Percentiles rank a stretch among this genome's conserved stretches.
Evolutionary conservation across 1,140 invertebrate species (phyloP).

Genomic region (Agrilus planipennis): DNA sequence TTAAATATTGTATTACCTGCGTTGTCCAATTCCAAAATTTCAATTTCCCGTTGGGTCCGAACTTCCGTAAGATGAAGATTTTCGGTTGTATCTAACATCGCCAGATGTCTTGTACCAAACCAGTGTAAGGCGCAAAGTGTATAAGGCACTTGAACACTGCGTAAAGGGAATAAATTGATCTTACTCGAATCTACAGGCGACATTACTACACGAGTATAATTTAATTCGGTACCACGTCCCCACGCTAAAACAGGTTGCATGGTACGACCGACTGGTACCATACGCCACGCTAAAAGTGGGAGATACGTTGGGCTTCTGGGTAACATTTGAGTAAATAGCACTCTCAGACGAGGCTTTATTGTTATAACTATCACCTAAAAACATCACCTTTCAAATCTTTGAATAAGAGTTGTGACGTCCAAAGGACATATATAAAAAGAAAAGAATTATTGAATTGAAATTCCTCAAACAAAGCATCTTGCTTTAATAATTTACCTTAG

Average conservation of each 20-base stretch:
- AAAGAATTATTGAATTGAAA: not conserved
- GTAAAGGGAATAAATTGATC: slow-evolving; percentile 50
- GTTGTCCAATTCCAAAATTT: slow-evolving; percentile 67
- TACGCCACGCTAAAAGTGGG: slow-evolving; percentile 85
- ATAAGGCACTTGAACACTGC: slow-evolving; percentile 55
- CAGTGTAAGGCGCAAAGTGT: slow-evolving; percentile 67
- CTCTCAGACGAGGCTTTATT: slow-evolving; percentile 56
- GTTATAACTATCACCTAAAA: slow-evolving; percentile 55
- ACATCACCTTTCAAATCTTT: slow-evolving; percentile 1
- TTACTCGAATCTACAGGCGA: slow-evolving; percentile 36
- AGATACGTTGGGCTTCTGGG: slow-evolving; percentile 53
- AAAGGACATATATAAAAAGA: not conserved
- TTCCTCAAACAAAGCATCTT: not conserved
- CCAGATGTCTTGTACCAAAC: slow-evolving; percentile 78
- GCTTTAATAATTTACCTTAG: slow-evolving; percentile 49
- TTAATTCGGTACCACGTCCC: slow-evolving; percentile 63
- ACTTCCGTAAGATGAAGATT: slow-evolving; percentile 82
- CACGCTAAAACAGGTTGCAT: slow-evolving; percentile 77
- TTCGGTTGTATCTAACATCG: slow-evolving; percentile 74
- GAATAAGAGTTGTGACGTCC: not conserved
- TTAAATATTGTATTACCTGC: too few species aligned
- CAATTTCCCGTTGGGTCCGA: slow-evolving; percentile 71
- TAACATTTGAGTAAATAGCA: slow-evolving; percentile 35
- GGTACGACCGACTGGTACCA: slow-evolving; percentile 65
- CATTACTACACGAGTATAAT: slow-evolving; percentile 64